Evolutionary conservation across 2,113 vertebrate genomes (phyloP).

Genomic region (Micronycteris hirsuta): DNA sequence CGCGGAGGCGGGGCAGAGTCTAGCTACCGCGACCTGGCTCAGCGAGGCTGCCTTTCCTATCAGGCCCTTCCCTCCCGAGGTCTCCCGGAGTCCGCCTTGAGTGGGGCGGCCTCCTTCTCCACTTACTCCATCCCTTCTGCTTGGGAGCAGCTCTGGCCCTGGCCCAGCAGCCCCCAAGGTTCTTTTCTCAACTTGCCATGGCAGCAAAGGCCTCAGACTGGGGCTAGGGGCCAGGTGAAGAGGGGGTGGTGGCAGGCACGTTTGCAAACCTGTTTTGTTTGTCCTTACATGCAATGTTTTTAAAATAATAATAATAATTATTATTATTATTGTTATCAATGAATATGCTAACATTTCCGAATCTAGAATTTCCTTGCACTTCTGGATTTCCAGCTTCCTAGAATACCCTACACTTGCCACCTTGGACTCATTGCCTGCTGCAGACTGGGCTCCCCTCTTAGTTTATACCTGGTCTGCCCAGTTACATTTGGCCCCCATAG

Average conservation of each 20-base stretch:
- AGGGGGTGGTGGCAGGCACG: not conserved
- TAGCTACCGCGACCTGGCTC: not conserved
- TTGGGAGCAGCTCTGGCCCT: not conserved
- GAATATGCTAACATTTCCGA: not conserved
- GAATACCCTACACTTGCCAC: not conserved
- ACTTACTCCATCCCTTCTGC: not conserved
- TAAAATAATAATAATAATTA: not conserved
- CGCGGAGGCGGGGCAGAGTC: conserved; percentile 27
- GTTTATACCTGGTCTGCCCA: not conserved
- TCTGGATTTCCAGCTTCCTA: not conserved
- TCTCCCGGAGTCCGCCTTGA: not conserved
- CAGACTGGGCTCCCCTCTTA: not conserved
- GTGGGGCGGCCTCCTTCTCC: not conserved
- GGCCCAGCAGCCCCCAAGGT: not conserved
- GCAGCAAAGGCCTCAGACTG: not conserved
- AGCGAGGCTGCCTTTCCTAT: not conserved
- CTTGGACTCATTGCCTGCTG: not conserved
- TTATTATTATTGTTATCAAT: not conserved
- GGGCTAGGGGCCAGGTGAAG: too few species aligned
- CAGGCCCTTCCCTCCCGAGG: not conserved
- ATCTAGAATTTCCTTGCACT: not conserved
- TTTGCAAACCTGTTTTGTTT: not conserved
- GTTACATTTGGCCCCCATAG: not conserved
- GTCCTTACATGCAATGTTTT: not conserved
- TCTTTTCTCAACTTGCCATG: not conserved